These are phyloP conservation scores for Graptemys geographica DNA, from an alignment of 2,797 vertebrate species.

Conservation along the genomic window DNA sequence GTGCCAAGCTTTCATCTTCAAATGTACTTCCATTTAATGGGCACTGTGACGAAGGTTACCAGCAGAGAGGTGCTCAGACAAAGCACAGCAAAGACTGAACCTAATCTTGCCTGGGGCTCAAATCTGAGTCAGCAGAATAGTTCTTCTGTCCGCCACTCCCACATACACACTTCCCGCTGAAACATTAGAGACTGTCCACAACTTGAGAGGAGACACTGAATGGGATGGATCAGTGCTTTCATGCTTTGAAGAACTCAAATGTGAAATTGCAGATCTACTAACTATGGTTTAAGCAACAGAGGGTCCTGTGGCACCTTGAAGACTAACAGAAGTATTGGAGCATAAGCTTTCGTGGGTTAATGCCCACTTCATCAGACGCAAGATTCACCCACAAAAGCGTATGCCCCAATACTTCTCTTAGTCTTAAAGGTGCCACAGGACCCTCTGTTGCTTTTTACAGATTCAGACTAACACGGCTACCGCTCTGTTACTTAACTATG, in stretches of 20 bases:
- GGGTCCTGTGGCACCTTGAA: too few relatives aligned
- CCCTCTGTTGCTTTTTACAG: too few relatives aligned
- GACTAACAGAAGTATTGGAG: too few relatives aligned
- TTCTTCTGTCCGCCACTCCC: not conserved
- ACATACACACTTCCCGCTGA: not conserved
- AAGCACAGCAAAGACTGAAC: not conserved
- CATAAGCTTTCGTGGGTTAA: too few relatives aligned
- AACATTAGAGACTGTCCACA: not conserved
- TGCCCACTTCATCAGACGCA: too few relatives aligned
- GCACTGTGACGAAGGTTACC: not conserved
- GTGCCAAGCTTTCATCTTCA: not conserved
- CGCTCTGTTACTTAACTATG: too few relatives aligned
- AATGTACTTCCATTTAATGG: not conserved
- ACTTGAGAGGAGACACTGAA: not conserved
- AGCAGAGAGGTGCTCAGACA: not conserved
- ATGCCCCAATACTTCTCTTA: too few relatives aligned
- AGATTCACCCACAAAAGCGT: too few relatives aligned
- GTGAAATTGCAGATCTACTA: too few relatives aligned
- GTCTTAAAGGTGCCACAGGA: too few relatives aligned
- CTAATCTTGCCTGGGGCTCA: not conserved
- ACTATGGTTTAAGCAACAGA: too few relatives aligned
- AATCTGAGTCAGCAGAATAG: not conserved
- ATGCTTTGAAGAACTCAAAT: not conserved
- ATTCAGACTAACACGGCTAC: too few relatives aligned
- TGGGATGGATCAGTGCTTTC: not conserved